Base-by-base conservation (phyloP, 1,140 invertebrate species). In the Eulimnadia texana region DNA sequence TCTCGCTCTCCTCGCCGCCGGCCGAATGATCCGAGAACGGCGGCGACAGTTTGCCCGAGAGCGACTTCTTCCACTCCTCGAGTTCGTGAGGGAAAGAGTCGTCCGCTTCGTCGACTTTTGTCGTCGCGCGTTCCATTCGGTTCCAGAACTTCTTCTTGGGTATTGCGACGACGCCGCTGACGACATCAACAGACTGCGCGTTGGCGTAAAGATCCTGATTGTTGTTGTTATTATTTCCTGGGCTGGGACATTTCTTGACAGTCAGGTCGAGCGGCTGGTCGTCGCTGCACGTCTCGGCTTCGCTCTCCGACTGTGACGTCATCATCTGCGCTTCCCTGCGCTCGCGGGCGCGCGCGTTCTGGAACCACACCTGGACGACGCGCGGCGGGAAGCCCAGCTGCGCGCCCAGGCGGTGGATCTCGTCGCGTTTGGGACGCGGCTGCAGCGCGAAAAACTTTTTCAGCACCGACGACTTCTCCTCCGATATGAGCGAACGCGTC, bases 261-360 rank as follows among this genome's bases (percentile, higher is more conserved):
- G 88, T 91, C 54, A 95, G 77, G 75, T 95, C 92, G 22, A 95
- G 71, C 0, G 92, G 92, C 71, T 90, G 85, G 66, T 90, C 85
- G 28, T 56, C 61, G 16, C 50, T 63, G 60, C 23, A 16, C 50
- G 13, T 54, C 47, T 25, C 61, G 9, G 25, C 20, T 23, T 42
- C 33, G 19, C 54, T 56, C 28, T 19, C 33, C 55, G 33, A 57
- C 24, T 57, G 55, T 2, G 27, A 33, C 20, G 55, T 57, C 55
- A 27, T 28, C 20, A 27, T 1, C 55, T 10, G 28, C 3, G 60
- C 60, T 54, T 85, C 84, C 64, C 90, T 79, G 27, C 92, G 81
- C 70, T 95, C 91, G 33, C 93, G 80, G 0, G 93, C 94, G 58
- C 94, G 80, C 67, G 90, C 93, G 73, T 98, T 98, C 77, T 98